Conservation (phyloP, 2,797 vertebrate species). For the Martes flavigula region DNA sequence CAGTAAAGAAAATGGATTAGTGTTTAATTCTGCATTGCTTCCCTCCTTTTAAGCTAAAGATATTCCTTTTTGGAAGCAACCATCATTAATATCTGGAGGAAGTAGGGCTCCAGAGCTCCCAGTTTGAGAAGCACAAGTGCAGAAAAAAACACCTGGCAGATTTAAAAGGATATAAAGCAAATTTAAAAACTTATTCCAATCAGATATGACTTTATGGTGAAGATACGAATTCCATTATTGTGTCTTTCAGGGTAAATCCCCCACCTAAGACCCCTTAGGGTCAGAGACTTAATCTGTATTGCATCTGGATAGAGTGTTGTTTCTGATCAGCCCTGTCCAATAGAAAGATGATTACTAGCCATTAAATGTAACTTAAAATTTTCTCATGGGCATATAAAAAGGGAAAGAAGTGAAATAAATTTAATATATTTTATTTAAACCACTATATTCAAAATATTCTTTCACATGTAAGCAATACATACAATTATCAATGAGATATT, state of each 20-base stretch:
- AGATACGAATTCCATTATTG: not conserved
- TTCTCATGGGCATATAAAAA: not conserved
- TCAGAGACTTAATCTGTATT: not conserved
- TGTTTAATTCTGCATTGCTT: not conserved
- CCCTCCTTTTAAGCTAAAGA: not conserved
- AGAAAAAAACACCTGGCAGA: not conserved
- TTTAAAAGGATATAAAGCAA: not conserved
- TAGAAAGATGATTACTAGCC: not conserved
- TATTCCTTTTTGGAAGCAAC: not conserved
- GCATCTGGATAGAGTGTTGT: not conserved
- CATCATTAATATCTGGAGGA: constrained; percentile 37
- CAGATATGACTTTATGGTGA: not conserved
- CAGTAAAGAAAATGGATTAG: not conserved
- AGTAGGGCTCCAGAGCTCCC: not conserved
- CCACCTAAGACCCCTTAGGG: not conserved
- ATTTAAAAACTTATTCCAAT: constrained; percentile 23
- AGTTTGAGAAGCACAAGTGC: not conserved
- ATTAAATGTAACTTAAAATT: not conserved
- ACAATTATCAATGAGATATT: not conserved
- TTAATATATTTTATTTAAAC: not conserved
- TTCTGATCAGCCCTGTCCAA: not conserved
- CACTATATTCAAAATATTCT: not conserved
- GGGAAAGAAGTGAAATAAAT: constrained; percentile 30
- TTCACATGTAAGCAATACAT: not conserved
- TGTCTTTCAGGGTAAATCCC: not conserved